A percentile compares a stretch with the other conserved stretches of the same genome.
phyloP scores from a whole-genome alignment of 2,888 invertebrate species.

The Saturnia japonica region DNA sequence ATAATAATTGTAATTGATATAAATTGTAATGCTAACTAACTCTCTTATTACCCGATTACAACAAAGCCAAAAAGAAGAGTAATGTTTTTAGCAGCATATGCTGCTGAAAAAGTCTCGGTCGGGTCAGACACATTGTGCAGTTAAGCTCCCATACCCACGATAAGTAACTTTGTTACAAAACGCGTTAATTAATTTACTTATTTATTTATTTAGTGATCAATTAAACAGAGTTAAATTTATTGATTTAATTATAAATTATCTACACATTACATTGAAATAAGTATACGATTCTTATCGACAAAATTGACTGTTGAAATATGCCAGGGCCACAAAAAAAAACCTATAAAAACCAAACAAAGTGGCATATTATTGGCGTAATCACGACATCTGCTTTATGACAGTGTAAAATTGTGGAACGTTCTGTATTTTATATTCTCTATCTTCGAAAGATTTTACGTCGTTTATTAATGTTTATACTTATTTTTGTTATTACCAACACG shows the following conservation, averaged over 20 bases:
- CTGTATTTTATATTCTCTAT: not conserved
- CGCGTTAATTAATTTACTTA: too few relatives aligned
- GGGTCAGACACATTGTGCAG: too few relatives aligned
- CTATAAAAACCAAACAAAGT: not conserved
- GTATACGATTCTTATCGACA: not conserved
- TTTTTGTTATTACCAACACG: too few relatives aligned
- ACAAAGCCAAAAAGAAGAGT: too few relatives aligned
- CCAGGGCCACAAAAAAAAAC: not conserved
- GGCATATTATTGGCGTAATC: conserved; percentile 17
- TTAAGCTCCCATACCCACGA: too few relatives aligned
- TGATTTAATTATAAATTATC: not conserved
- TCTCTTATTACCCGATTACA: too few relatives aligned
- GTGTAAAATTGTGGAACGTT: not conserved
- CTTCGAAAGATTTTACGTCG: not conserved
- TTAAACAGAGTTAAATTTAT: not conserved
- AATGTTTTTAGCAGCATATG: too few relatives aligned
- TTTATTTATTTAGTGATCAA: not conserved
- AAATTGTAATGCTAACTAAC: too few relatives aligned
- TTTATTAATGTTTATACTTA: not conserved
- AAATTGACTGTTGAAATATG: not conserved
- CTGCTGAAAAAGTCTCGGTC: too few relatives aligned
- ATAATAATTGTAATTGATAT: too few relatives aligned
- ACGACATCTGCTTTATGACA: not conserved
- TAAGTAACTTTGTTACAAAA: too few relatives aligned
- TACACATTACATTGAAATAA: not conserved